phyloP scores from a whole-genome alignment of 2,888 invertebrate genomes.

The Drosophila mercatorum region DNA sequence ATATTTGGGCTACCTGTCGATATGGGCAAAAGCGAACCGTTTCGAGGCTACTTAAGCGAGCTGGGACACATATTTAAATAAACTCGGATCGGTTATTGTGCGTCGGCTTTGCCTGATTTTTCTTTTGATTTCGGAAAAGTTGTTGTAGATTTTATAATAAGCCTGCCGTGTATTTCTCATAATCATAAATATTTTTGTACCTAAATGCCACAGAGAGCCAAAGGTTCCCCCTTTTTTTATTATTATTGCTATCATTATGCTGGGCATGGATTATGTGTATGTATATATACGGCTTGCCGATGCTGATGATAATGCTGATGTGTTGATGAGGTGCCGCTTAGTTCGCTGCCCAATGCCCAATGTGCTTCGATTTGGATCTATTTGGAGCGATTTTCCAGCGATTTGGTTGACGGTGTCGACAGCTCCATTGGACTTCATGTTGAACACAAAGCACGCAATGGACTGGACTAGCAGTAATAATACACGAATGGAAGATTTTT shows the following conservation, averaged over 20 bases:
- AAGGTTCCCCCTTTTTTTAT: slow-evolving; percentile 62
- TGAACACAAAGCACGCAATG: slow-evolving; percentile 24
- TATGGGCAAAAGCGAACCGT: slow-evolving; percentile 56
- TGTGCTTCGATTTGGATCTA: slow-evolving; percentile 48
- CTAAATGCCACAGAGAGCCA: slow-evolving; percentile 50
- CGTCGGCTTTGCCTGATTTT: slow-evolving; percentile 68
- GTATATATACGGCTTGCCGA: slow-evolving; percentile 38
- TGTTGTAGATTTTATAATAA: slow-evolving; percentile 78
- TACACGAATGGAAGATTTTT: background rate
- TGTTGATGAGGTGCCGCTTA: slow-evolving; percentile 79
- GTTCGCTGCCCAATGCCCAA: slow-evolving; percentile 50
- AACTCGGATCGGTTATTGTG: slow-evolving; percentile 42
- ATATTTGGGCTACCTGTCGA: slow-evolving; percentile 83
- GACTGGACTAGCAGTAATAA: background rate
- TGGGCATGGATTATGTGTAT: slow-evolving; percentile 37
- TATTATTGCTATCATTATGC: slow-evolving; percentile 46
- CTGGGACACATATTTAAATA: slow-evolving; percentile 71
- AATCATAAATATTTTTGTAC: slow-evolving; percentile 78
- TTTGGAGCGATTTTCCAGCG: slow-evolving; percentile 10
- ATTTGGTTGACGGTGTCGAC: slow-evolving; percentile 45
- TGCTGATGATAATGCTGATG: slow-evolving; percentile 76
- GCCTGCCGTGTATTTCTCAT: slow-evolving; percentile 78
- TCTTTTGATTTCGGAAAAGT: slow-evolving; percentile 79
- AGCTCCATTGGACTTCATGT: slow-evolving; percentile 46
- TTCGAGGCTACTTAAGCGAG: slow-evolving; percentile 64